phyloP scores from a whole-genome alignment of 2,113 vertebrate genomes.

The Clarias macrocephalus region DNA sequence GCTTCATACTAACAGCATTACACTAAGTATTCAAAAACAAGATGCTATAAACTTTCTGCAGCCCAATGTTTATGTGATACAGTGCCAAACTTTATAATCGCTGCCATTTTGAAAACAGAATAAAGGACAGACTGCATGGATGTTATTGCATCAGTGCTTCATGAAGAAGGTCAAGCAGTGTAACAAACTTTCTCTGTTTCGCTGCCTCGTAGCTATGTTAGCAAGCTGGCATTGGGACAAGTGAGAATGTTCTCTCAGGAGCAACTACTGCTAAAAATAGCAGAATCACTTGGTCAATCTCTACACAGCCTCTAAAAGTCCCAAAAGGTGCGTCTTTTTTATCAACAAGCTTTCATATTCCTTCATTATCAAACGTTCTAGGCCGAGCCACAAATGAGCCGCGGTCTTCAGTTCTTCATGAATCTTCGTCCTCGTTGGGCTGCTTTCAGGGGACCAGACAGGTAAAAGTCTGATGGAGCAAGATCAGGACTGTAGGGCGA shows the following conservation, averaged over 20 bases:
- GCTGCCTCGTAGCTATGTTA: not conserved
- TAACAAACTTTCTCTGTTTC: not conserved
- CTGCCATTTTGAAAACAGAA: not conserved
- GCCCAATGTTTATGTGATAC: not conserved
- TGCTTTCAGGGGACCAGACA: too few relatives aligned
- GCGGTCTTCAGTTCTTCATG: too few relatives aligned
- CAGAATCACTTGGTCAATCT: not conserved
- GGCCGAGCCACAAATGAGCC: too few relatives aligned
- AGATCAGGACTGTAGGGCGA: too few relatives aligned
- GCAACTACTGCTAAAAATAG: not conserved
- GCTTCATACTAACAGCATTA: not conserved
- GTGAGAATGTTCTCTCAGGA: not conserved
- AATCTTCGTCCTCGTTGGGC: too few relatives aligned
- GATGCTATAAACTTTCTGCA: not conserved
- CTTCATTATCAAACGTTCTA: too few relatives aligned
- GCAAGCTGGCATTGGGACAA: not conserved
- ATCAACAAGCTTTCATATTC: too few relatives aligned
- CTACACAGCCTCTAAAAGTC: too few relatives aligned
- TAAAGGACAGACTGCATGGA: not conserved
- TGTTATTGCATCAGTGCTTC: not conserved
- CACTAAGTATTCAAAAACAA: not conserved
- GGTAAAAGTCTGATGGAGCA: too few relatives aligned
- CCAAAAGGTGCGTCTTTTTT: too few relatives aligned
- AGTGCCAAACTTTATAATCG: not conserved
- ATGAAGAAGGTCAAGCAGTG: not conserved